Evolutionary conservation across 2,888 invertebrate species (phyloP).

Genomic region (Ichneumoninae sp.): DNA sequence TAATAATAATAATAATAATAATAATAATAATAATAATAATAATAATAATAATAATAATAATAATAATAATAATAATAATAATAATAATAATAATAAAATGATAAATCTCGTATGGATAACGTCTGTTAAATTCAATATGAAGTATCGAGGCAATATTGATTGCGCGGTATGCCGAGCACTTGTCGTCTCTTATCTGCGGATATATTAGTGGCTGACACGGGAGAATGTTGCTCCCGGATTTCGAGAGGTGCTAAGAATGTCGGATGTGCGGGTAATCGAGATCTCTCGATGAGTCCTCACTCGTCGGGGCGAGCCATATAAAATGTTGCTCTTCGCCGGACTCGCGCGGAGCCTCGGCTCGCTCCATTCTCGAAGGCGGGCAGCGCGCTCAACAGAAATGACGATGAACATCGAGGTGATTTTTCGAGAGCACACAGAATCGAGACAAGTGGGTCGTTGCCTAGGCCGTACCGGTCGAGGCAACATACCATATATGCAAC

Average conservation of each 20-base stretch:
- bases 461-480: conserved; percentile 71
- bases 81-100: too few species aligned
- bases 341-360: background rate
- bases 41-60: too few species aligned
- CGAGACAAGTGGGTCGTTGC: conserved; percentile 74
- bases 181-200: conserved; percentile 10
- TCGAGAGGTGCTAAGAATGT: conserved; percentile 25
- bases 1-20: too few species aligned
- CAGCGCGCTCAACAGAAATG: conserved; percentile 45
- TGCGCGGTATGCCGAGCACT: background rate
- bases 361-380: conserved; percentile 49
- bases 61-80: too few species aligned
- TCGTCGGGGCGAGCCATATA: conserved; percentile 24
- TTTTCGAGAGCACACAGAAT: conserved; percentile 63
- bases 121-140: background rate
- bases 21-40: too few species aligned
- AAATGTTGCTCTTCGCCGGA: conserved; percentile 38
- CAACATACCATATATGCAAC: conserved; percentile 77
- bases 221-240: conserved; percentile 25
- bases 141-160: too few species aligned
- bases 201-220: conserved; percentile 14
- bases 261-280: conserved; percentile 9
- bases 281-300: conserved; percentile 42
- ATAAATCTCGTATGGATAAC: background rate
- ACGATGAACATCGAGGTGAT: conserved; percentile 59